Base-by-base conservation (phyloP, 2,797 vertebrate species). In the Rhodeus uyekii region DNA sequence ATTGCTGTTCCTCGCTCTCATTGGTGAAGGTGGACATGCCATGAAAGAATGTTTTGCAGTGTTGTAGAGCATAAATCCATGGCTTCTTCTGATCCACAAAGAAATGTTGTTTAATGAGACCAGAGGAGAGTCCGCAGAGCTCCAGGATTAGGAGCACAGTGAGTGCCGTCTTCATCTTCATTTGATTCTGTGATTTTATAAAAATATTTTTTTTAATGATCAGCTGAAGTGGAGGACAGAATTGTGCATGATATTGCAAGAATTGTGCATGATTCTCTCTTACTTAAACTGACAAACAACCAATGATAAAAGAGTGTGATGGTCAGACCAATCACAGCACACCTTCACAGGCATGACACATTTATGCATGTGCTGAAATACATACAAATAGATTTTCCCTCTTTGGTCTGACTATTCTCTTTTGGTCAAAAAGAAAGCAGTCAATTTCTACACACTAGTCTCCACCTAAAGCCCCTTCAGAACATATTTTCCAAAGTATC, bases 1-100 rank as follows among this genome's bases (percentile, higher is more conserved):
- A 75, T 0, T 58, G 39, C 10, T 14, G 53, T 8, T 50, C n/a
- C 67, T 86, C 78, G 2, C 19, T 64, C 3, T 2, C 2, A 10
- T n/a, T 46, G n/a, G 39, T 60, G 39, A 84, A 53, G 14, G 61
- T 81, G 12, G 85, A 86, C 14, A 83, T 32, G 75, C 81, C 81
- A 60, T 68, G 12, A 81, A 60, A 74, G 34, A 14, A 0, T 27
- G 8, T 3, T 67, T 22, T 81, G 64, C 78, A 86, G 78, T 61
- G 34, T 1, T 7, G 2, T 3, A 8, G 34, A 5, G 85, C 85
- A 32, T 50, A 60, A 34, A 3, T 0, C 82, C 85, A 86, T 34
- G 32, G 5, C 50, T 61, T 65, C 16, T 13, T 5, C 0, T 76
- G 0, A 19, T 63, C 38, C 13, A 86, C 46, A 73, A 65, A 67